Conservation (phyloP, 2,888 invertebrate genomes). For the Aproaerema taeniolella region DNA sequence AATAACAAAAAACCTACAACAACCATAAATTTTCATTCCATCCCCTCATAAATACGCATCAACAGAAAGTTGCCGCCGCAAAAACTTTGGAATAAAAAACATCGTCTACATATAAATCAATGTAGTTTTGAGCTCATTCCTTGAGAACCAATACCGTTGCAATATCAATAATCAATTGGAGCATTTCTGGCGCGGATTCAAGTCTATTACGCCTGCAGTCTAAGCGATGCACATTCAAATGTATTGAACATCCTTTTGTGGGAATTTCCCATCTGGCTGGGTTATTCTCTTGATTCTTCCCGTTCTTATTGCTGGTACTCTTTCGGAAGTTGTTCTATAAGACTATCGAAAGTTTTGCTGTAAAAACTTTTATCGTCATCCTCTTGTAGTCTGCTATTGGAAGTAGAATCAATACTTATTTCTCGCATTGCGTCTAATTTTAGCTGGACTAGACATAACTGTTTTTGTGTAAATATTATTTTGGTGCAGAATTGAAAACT, state of each 20-base stretch:
- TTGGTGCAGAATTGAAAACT: too few relatives aligned
- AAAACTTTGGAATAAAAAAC: constrained; percentile 14
- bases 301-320: constrained; percentile 19
- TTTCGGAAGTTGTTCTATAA: background rate
- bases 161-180: constrained; percentile 77
- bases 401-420: background rate
- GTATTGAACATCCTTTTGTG: constrained; percentile 53
- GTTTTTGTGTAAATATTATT: too few relatives aligned
- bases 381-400: background rate
- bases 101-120: constrained; percentile 21
- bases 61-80: constrained; percentile 5
- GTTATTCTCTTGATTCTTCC: constrained; percentile 27
- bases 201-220: constrained; percentile 61
- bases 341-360: background rate
- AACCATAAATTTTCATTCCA: constrained; percentile 19
- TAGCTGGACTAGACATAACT: too few relatives aligned
- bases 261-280: constrained; percentile 42
- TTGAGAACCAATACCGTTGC: constrained; percentile 40
- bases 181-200: constrained; percentile 72
- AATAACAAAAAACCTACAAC: constrained; percentile 11
- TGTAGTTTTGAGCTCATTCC: constrained; percentile 28
- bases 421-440: too few relatives aligned
- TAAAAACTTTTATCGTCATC: background rate
- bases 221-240: constrained; percentile 56
- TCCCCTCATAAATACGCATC: constrained; percentile 17